Evolutionary conservation across 2,113 vertebrate species (phyloP).

Genomic region (Sinocyclocheilus anophthalmus): DNA sequence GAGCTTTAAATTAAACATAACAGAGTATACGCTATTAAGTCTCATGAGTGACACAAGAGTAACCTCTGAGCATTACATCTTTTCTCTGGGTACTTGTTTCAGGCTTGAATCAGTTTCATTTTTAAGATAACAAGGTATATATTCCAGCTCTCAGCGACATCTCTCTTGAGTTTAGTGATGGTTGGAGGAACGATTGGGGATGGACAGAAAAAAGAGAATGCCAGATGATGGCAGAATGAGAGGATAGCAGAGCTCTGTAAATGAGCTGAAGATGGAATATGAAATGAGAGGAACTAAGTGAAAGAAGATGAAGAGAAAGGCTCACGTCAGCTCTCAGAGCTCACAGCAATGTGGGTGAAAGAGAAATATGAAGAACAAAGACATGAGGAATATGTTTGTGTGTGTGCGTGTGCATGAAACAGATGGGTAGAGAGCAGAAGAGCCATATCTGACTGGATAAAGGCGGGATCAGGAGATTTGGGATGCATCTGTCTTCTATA

Average conservation of each 20-base stretch:
- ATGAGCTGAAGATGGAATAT: slow-evolving; percentile 32
- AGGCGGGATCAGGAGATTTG: slow-evolving; percentile 41
- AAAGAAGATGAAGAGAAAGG: neutral
- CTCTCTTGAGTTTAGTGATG: slow-evolving; percentile 10
- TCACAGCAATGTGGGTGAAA: slow-evolving; percentile 7
- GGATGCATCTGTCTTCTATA: slow-evolving; percentile 32
- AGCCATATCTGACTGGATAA: slow-evolving; percentile 11
- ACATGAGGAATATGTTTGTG: slow-evolving; percentile 6
- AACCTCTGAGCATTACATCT: neutral
- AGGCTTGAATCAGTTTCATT: neutral
- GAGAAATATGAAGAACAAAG: slow-evolving; percentile 1
- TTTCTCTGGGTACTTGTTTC: slow-evolving; percentile 21
- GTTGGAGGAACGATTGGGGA: neutral
- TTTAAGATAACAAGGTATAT: slow-evolving; percentile 13
- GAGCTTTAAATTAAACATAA: neutral
- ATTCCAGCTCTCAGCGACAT: neutral
- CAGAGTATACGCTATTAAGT: neutral
- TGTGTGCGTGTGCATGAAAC: neutral
- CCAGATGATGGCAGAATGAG: neutral
- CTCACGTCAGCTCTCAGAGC: neutral
- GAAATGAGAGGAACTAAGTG: neutral
- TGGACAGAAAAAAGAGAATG: slow-evolving; percentile 1
- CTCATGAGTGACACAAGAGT: neutral
- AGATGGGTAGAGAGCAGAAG: slow-evolving; percentile 4
- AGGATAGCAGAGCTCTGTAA: neutral